Conservation (phyloP, 2,888 invertebrate species). For the Amphipoea oculea region DNA sequence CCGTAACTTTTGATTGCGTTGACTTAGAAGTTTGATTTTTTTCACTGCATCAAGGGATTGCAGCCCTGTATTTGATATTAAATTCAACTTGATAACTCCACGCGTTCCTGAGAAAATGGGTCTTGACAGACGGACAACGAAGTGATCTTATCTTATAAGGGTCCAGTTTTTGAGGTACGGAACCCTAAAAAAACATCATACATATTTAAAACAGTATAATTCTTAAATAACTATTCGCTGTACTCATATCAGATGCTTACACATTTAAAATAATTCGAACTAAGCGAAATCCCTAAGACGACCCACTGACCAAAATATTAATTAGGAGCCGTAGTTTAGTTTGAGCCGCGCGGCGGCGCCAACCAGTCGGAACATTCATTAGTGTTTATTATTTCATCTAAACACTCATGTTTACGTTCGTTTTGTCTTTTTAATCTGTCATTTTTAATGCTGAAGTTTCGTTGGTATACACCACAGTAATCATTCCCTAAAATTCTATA, state of each 20-base stretch:
- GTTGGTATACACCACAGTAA: conserved; percentile 13
- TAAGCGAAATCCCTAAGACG: background rate
- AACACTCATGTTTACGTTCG: conserved; percentile 33
- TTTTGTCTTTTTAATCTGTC: conserved; percentile 35
- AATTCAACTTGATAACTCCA: too few relatives aligned
- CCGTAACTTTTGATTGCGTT: too few relatives aligned
- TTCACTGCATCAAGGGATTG: too few relatives aligned
- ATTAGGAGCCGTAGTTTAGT: background rate
- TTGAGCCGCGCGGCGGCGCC: conserved; percentile 18
- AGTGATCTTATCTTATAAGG: too few relatives aligned
- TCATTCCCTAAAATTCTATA: background rate
- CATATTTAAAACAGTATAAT: background rate
- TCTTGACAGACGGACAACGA: too few relatives aligned
- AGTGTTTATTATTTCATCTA: conserved; percentile 26
- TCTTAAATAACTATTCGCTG: background rate
- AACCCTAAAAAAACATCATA: too few relatives aligned
- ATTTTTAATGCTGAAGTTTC: conserved; percentile 22
- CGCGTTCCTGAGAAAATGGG: too few relatives aligned
- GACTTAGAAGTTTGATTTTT: too few relatives aligned
- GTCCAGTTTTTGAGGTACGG: too few relatives aligned
- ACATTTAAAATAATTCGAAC: background rate
- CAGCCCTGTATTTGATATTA: too few relatives aligned
- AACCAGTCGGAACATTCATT: conserved; percentile 25
- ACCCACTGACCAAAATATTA: too few relatives aligned
- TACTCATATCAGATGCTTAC: background rate